phyloP scores from a whole-genome alignment of 2,797 vertebrate species.

The Sebastes elongatus region DNA sequence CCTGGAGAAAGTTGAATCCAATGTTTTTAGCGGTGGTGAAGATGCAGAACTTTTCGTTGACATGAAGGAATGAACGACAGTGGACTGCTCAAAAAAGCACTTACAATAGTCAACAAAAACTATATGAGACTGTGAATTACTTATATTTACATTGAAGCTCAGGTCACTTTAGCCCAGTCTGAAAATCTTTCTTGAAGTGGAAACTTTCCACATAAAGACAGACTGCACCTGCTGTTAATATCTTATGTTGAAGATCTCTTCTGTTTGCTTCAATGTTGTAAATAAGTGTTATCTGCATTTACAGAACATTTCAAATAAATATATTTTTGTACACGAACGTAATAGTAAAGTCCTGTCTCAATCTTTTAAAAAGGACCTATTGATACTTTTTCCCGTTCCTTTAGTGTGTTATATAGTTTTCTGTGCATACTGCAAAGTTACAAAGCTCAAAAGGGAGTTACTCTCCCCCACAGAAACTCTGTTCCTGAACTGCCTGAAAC shows the following conservation, averaged over 20 bases:
- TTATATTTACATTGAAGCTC: constrained; percentile 28
- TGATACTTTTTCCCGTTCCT: too few relatives aligned
- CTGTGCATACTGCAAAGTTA: too few relatives aligned
- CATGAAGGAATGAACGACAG: not conserved
- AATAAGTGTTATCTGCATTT: constrained; percentile 44
- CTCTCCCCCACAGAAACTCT: too few relatives aligned
- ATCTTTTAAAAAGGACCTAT: too few relatives aligned
- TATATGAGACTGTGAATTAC: not conserved
- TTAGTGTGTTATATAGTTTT: too few relatives aligned
- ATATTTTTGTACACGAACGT: constrained; percentile 77
- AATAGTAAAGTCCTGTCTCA: too few relatives aligned
- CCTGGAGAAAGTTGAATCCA: constrained; percentile 2
- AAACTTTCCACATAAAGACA: constrained; percentile 16
- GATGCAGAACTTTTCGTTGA: not conserved
- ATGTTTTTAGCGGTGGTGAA: not conserved
- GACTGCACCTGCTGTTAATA: not conserved
- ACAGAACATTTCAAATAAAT: constrained; percentile 74
- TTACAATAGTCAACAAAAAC: not conserved
- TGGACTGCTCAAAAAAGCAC: constrained; percentile 4
- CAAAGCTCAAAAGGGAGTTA: too few relatives aligned
- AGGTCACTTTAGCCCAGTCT: constrained; percentile 46
- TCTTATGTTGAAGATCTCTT: constrained; percentile 5
- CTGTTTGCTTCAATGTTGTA: constrained; percentile 42
- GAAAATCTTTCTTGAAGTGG: constrained; percentile 19
- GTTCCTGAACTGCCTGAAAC: too few relatives aligned